Evolutionary conservation across 2,888 invertebrate genomes (phyloP).

Genomic region (Drosophila hamatofila): DNA sequence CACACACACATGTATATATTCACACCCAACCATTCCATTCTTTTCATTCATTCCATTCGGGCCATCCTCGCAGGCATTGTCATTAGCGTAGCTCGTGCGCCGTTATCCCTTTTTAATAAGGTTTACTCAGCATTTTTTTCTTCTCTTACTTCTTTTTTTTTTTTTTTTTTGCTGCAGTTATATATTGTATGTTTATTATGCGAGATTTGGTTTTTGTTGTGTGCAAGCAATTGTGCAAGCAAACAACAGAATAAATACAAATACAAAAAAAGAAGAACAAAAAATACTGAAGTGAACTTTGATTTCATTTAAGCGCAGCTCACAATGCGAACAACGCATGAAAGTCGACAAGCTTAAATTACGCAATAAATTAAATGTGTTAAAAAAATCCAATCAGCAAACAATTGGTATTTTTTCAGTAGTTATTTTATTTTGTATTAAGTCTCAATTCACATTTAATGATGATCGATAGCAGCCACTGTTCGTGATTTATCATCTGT

Average conservation of each 20-base stretch:
- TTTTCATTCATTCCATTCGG: slow-evolving; percentile 18
- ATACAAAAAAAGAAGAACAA: slow-evolving; percentile 23
- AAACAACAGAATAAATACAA: slow-evolving; percentile 11
- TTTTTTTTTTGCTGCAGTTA: slow-evolving; percentile 11
- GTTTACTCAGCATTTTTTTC: slow-evolving; percentile 77
- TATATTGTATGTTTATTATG: slow-evolving; percentile 70
- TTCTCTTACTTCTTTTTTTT: slow-evolving; percentile 36
- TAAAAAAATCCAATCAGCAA: slow-evolving; percentile 8
- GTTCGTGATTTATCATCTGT: not conserved
- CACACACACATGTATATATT: slow-evolving; percentile 27
- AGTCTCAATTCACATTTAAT: slow-evolving; percentile 2
- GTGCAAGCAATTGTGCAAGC: slow-evolving; percentile 59
- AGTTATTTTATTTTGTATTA: not conserved
- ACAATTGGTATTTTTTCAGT: slow-evolving; percentile 16
- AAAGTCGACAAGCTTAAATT: slow-evolving; percentile 6
- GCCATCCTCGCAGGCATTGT: slow-evolving; percentile 65
- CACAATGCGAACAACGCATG: not conserved
- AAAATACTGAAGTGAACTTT: slow-evolving; percentile 35
- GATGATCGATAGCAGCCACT: slow-evolving; percentile 1
- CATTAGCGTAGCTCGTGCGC: slow-evolving; percentile 73
- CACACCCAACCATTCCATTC: slow-evolving; percentile 32
- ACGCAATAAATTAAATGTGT: not conserved
- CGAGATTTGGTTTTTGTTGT: slow-evolving; percentile 67
- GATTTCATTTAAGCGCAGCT: slow-evolving; percentile 29
- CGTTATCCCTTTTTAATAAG: slow-evolving; percentile 81